phyloP scores from a whole-genome alignment of 2,113 vertebrate genomes.

The Nycticebus coucang region DNA sequence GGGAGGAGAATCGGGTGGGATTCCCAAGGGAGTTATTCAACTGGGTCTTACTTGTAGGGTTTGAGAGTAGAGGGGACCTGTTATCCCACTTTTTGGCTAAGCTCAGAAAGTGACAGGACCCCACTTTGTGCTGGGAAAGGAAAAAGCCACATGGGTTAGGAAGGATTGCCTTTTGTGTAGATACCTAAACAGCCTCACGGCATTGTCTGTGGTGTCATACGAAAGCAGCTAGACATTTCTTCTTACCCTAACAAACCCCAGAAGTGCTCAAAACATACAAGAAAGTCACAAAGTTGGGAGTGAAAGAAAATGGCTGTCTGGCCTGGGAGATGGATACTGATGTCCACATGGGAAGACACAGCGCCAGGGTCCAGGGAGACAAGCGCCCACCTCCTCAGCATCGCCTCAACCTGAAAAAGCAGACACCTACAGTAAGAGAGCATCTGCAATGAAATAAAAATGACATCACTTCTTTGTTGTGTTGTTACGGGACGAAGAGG shows the following conservation, averaged over 20 bases:
- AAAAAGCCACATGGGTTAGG: accelerated
- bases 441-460: background rate
- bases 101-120: background rate
- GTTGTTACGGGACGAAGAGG: too few relatives aligned
- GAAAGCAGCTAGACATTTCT: background rate
- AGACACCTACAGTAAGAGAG: background rate
- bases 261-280: background rate
- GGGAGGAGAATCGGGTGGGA: background rate
- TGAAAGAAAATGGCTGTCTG: background rate
- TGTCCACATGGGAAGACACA: background rate
- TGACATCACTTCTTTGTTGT: background rate
- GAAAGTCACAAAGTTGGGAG: background rate
- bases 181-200: background rate
- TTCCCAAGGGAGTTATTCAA: background rate
- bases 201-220: background rate
- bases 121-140: background rate
- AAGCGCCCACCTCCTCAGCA: background rate
- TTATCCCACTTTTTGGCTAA: background rate
- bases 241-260: background rate
- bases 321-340: background rate
- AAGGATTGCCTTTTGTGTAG: background rate
- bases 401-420: background rate
- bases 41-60: background rate
- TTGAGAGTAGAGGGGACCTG: background rate
- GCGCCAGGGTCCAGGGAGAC: accelerated